Evolutionary conservation across 2,797 vertebrate species (phyloP).

Genomic region (Mustela erminea): DNA sequence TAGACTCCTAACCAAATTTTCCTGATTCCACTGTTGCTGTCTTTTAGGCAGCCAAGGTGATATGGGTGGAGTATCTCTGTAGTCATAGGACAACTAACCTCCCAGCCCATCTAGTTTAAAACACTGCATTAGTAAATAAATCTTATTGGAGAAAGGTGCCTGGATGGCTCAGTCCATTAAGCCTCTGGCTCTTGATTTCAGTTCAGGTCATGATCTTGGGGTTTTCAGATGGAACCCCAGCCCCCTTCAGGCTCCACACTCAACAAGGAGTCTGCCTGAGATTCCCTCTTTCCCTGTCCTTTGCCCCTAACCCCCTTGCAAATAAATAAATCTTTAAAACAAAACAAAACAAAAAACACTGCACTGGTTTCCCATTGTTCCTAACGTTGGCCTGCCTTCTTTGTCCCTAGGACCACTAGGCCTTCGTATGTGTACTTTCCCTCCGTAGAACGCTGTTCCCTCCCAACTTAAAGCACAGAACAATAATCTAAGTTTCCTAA

Average conservation of each 20-base stretch:
- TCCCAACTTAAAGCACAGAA: background rate
- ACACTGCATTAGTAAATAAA: background rate
- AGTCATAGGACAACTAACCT: background rate
- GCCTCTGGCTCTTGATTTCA: background rate
- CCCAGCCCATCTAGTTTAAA: background rate
- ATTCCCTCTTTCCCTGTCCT: background rate
- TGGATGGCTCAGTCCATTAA: background rate
- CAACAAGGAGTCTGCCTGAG: background rate
- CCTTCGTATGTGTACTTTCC: background rate
- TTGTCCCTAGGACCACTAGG: background rate
- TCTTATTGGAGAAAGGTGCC: background rate
- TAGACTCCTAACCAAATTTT: background rate
- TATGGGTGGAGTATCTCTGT: background rate
- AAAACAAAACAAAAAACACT: background rate
- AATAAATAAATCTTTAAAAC: background rate
- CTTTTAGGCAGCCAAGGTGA: background rate
- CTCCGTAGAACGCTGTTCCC: background rate
- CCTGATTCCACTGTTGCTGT: background rate
- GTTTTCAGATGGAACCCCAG: background rate
- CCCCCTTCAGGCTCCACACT: background rate
- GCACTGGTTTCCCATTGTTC: background rate
- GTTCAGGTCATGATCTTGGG: background rate
- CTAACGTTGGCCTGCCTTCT: background rate
- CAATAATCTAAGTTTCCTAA: background rate
- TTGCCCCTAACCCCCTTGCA: background rate